Base-by-base conservation (phyloP, 1,140 invertebrate species). In the Drosophila albomicans region DNA sequence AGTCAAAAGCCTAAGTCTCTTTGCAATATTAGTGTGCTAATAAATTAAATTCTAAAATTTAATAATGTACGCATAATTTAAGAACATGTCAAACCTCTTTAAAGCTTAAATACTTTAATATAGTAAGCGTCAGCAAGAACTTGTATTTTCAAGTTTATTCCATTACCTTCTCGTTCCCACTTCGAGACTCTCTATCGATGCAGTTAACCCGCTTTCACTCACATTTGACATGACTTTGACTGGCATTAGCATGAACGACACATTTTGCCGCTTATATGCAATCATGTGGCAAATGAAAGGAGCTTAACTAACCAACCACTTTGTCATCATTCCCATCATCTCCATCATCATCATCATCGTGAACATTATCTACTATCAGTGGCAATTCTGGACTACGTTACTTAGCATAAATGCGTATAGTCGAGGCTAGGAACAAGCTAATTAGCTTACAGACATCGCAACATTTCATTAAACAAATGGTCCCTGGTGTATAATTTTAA, bases 391-490 rank as follows among this genome's bases (percentile, higher is more conserved):
- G n/a, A 43, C 46, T 25, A 32, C 45, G 28, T 79, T 70, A 71
- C 76, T 74, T 73, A 71, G 76, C 77, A 88, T 87, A 82, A 82
- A 77, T 84, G 38, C 35, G 51, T 68, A 58, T 51, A 25, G 30
- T 48, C 46, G 52, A 46, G 62, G 48, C 63, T 61, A 58, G 57
- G 57, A 77, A 77, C 61, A 80, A 84, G 41, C 84, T 84, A 87
- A 87, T 87, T 87, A 88, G 82, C 69, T 88, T 79, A 80, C 66
- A 84, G 82, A 78, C 80, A 88, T 59, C 76, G 77, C 73, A 79
- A 78, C 82, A 88, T 87, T 87, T 88, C 82, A 88, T 87, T 87
- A 88, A 79, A 88, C 82, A 87, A 87, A 87, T 87, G 80, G 84
- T 87, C 82, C 62, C 84, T 65, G 66, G 82, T 79, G 82, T 84